phyloP scores from a whole-genome alignment of 2,797 vertebrate species.

The Brachymystax lenok region DNA sequence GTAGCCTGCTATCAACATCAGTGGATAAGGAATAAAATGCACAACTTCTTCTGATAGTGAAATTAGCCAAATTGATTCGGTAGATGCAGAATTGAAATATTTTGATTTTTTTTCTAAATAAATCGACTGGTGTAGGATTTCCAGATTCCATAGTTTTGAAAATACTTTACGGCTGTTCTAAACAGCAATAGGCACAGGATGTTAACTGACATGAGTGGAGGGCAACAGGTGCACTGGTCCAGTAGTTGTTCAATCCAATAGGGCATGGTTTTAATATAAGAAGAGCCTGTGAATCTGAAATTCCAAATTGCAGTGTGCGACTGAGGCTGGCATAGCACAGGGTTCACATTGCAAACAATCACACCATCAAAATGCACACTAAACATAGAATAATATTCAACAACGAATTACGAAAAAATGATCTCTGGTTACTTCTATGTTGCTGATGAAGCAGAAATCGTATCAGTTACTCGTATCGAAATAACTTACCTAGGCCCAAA shows the following conservation, averaged over 20 bases:
- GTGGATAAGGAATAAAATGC: not conserved
- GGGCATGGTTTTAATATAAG: not conserved
- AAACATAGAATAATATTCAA: slow-evolving; percentile 41
- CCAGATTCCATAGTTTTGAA: not conserved
- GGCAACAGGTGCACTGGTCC: not conserved
- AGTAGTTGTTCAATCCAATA: not conserved
- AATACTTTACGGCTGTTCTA: not conserved
- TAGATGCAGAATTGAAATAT: not conserved
- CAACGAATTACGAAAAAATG: slow-evolving; percentile 11
- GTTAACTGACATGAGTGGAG: not conserved
- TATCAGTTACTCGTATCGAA: not conserved
- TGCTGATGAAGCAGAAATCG: not conserved
- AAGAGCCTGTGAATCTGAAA: slow-evolving; percentile 24
- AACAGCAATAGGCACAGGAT: not conserved
- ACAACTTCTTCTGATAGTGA: not conserved
- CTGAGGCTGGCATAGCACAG: slow-evolving; percentile 33
- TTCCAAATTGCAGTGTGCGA: not conserved
- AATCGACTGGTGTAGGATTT: not conserved
- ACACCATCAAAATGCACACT: slow-evolving; percentile 56
- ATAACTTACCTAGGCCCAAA: slow-evolving; percentile 80
- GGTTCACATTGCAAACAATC: slow-evolving; percentile 17
- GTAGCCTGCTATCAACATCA: not conserved
- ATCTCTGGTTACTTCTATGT: not conserved
- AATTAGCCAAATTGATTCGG: not conserved
- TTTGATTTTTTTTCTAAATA: not conserved